Base-by-base conservation (phyloP, 1,140 invertebrate species). In the Anadara kagoshimensis region DNA sequence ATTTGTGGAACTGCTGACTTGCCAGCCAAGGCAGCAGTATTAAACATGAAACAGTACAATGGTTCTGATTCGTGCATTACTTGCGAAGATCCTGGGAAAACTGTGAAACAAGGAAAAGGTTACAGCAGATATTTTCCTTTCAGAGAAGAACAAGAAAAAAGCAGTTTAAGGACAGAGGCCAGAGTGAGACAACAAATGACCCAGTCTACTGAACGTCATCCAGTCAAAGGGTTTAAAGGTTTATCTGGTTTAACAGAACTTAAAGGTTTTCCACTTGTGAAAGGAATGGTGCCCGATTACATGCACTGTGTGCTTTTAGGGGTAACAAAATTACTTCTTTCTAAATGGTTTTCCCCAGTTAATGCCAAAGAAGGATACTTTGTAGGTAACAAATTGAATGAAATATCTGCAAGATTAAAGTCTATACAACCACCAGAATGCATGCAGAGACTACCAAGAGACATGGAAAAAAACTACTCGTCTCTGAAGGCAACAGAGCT, bases 231-330 rank as follows among this genome's bases (percentile, higher is more conserved):
- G 1, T 64, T 72, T 43, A 66, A 58, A 57, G 77, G 68, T 7
- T 5, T 54, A 53, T 59, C 77, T 45, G 66, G 45, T 45, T 51
- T 78, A n/a, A 18, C 59, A n/a, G 16, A 20, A 12, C 22, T 78
- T 11, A 10, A 57, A n/a, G 36, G 20, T 8, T 78, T 62, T 70
- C 57, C 74, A 51, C 44, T 78, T 57, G 71, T 78, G 12, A 1
- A 54, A 41, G 76, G 76, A 18, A 63, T 24, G 10, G 76, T 78
- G 5, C 76, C 76, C 14, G 71, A 70, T 41, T 78, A 78, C 18
- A 78, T 70, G 71, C 68, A 78, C 59, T 49, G 56, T 43, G 71
- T 78, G 4, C 49, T 78, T 1, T 44, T 78, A 18, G 75, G 75
- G 14, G 44, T 76, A 18, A 59, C 43, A 0, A 76, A 76, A 43